Conservation (phyloP, 1,140 invertebrate genomes). For the Rhysida immarginata region DNA sequence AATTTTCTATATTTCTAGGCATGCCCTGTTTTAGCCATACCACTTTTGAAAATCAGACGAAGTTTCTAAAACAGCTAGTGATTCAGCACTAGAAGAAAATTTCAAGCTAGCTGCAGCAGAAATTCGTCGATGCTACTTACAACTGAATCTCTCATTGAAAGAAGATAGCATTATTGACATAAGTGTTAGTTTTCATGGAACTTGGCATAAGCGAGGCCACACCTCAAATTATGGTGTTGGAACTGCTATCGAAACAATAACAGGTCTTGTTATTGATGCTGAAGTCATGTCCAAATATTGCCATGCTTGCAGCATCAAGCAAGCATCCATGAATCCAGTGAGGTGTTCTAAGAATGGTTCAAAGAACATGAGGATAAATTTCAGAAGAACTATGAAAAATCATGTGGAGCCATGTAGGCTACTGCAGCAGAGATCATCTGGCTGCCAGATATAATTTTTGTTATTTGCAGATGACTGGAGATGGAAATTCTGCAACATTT, state of each 20-base stretch:
- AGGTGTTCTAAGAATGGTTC: conserved; percentile 9
- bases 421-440: conserved; percentile 18
- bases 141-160: not conserved
- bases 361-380: conserved; percentile 17
- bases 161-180: not conserved
- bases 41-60: too few relatives aligned
- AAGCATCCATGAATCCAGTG: conserved; percentile 13
- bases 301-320: not conserved
- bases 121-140: not conserved
- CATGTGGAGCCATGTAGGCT: conserved; percentile 19
- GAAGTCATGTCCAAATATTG: conserved; percentile 11
- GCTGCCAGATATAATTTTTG: conserved; percentile 14
- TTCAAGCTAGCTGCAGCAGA: not conserved
- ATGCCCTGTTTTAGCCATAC: too few relatives aligned
- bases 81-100: too few relatives aligned
- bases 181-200: conserved; percentile 12
- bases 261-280: conserved; percentile 11
- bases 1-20: too few relatives aligned
- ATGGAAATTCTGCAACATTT: conserved; percentile 20
- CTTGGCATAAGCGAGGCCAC: conserved; percentile 14
- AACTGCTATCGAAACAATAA: conserved; percentile 10
- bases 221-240: conserved; percentile 8
- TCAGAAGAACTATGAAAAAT: conserved; percentile 13
- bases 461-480: conserved; percentile 18
- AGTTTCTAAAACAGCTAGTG: too few relatives aligned